Evolutionary conservation across 2,113 vertebrate species (phyloP), one percentile per base, ranked within the genome.

Genomic region (Xerus inauris): DNA sequence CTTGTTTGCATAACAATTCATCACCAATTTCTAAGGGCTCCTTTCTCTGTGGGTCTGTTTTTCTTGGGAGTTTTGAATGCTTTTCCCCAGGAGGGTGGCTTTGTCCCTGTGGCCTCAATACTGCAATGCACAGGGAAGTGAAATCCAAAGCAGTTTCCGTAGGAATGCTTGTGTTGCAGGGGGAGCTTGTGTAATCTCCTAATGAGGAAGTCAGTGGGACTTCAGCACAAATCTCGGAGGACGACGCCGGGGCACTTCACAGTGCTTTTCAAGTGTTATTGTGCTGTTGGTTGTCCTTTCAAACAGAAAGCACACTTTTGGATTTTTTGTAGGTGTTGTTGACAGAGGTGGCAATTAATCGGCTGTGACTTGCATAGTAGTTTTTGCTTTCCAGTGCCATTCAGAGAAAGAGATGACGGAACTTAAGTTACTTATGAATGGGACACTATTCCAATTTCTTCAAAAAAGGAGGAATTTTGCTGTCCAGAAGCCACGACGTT

Each of bases 1-100:
- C 24, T 54, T 17, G 35, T 45, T 28, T 12, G 17, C 20, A 0
- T 59, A 30, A 59, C 38, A 6, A 3, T 1, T 0, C 0, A 0
- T 35, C 28, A 0, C 14, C 30, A 1, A 1, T 71, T 75, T 26
- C 8, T 6, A 9, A 6, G 13, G n/a, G 59, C 4, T 19, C 26
- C 38, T 87, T 30, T 40, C 26, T 35, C 8, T 0, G 30, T 0
- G 49, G 32, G 57, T 49, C 10, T 32, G 51, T 28, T n/a, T 16
- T n/a, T 40, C 1, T 83, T 5, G n/a, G 5, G 40, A 24, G 71
- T 13, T 8, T 42, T 28, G 2, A 19, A 9, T 64, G 4, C 28
- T 0, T 67, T 67, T 80, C 24, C 47, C 13, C 35, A 17, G 17
- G 30, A 81, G n/a, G 32, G 51, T 79, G 20, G 28, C 1, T 19